Percentiles rank a stretch among this genome's conserved stretches.
Conservation (phyloP, 2,113 vertebrate species). For the Paracanthobrama guichenoti region DNA sequence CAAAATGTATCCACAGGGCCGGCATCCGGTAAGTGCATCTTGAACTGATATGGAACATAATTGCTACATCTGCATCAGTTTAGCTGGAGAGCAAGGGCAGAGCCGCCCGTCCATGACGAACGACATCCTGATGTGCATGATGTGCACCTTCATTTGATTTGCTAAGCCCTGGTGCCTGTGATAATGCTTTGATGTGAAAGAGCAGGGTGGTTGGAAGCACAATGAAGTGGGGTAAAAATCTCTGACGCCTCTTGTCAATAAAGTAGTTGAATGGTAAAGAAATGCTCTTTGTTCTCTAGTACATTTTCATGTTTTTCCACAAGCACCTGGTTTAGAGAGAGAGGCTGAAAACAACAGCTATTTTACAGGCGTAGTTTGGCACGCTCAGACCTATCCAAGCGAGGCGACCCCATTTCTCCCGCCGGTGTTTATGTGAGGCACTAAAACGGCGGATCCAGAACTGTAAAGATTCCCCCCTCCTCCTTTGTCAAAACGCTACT, state of each 20-base stretch:
- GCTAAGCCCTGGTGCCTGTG: neutral
- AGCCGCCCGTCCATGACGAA: constrained; percentile 36
- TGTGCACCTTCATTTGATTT: constrained; percentile 35
- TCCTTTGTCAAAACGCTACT: constrained; percentile 26
- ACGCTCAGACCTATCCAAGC: constrained; percentile 45
- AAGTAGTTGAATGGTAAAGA: neutral
- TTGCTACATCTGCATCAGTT: constrained; percentile 55
- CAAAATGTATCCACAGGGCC: constrained; percentile 93
- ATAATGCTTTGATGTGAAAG: constrained; percentile 39
- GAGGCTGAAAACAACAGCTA: constrained; percentile 12
- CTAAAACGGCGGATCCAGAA: constrained; percentile 42
- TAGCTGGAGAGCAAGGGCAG: constrained; percentile 20
- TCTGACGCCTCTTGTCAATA: constrained; percentile 17
- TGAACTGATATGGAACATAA: constrained; percentile 51
- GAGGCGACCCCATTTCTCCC: constrained; percentile 42
- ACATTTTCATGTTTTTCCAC: neutral
- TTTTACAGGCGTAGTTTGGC: constrained; percentile 33
- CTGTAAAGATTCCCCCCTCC: constrained; percentile 1
- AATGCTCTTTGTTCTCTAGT: constrained; percentile 33
- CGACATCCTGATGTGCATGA: constrained; percentile 45
- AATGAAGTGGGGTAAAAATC: neutral
- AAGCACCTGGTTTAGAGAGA: constrained; percentile 29
- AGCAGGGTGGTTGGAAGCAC: constrained; percentile 29
- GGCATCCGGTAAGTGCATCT: constrained; percentile 88
- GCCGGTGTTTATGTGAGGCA: constrained; percentile 45